Evolutionary conservation across 2,797 vertebrate genomes (phyloP).

Genomic region (Falco concolor): DNA sequence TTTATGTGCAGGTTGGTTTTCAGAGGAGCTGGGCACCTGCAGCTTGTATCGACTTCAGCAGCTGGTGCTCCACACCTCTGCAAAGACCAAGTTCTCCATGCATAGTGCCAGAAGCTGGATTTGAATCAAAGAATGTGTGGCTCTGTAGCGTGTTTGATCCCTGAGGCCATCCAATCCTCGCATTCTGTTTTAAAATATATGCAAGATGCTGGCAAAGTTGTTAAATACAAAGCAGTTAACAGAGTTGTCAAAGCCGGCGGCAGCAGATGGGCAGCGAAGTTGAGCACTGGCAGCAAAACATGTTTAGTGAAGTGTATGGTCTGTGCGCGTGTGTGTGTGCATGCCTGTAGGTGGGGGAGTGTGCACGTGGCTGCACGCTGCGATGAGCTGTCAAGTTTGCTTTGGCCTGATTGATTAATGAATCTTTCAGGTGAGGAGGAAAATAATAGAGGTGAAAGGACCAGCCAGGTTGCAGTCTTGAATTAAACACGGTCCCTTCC

Average conservation of each 20-base stretch:
- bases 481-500: slow-evolving; percentile 84
- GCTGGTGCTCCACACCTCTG: neutral
- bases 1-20: neutral
- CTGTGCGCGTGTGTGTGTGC: neutral
- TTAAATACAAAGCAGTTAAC: slow-evolving; percentile 5
- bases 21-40: neutral
- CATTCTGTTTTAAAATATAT: neutral
- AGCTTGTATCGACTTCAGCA: neutral
- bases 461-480: slow-evolving; percentile 67
- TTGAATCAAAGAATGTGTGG: neutral
- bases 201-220: neutral
- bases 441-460: slow-evolving; percentile 45
- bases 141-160: neutral
- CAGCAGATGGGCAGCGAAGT: slow-evolving; percentile 34
- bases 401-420: slow-evolving; percentile 86
- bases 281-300: slow-evolving; percentile 73
- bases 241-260: slow-evolving; percentile 36
- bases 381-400: slow-evolving; percentile 76
- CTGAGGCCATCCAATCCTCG: neutral
- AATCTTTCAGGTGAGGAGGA: slow-evolving; percentile 75
- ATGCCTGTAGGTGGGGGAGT: slow-evolving; percentile 23
- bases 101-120: neutral
- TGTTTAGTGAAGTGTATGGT: slow-evolving; percentile 50
- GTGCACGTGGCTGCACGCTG: neutral
- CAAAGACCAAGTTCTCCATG: neutral